Evolutionary conservation across 2,113 vertebrate species (phyloP).

Genomic region (Ptilonorhynchus violaceus): DNA sequence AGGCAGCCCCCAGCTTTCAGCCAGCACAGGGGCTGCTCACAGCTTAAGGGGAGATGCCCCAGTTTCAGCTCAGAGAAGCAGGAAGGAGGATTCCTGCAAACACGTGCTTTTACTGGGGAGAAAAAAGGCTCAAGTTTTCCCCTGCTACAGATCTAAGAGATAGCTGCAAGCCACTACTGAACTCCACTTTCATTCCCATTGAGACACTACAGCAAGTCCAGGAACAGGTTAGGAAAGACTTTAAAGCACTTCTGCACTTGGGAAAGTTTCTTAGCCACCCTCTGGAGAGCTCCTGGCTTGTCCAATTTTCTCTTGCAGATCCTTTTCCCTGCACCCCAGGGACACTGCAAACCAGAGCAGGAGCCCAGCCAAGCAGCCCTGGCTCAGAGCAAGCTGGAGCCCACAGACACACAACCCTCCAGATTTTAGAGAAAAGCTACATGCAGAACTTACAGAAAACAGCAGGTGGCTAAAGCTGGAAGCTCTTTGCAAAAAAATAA

Average conservation of each 20-base stretch:
- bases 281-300: background rate
- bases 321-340: background rate
- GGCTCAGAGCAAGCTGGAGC: background rate
- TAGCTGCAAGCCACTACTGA: background rate
- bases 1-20: background rate
- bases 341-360: background rate
- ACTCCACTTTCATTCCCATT: background rate
- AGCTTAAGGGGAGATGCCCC: background rate
- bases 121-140: background rate
- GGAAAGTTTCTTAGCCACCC: background rate
- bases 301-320: background rate
- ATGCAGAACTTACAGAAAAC: background rate
- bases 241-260: background rate
- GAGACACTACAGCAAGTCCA: background rate
- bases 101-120: background rate
- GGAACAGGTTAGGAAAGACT: background rate
- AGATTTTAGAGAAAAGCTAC: background rate
- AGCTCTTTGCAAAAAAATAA: background rate
- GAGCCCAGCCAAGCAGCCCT: background rate
- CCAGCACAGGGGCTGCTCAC: background rate
- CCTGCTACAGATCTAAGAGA: background rate
- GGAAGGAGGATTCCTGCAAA: background rate
- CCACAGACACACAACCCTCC: background rate
- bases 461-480: background rate
- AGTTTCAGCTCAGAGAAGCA: background rate